phyloP scores from a whole-genome alignment of 1,140 invertebrate genomes.

The Orius insidiosus region DNA sequence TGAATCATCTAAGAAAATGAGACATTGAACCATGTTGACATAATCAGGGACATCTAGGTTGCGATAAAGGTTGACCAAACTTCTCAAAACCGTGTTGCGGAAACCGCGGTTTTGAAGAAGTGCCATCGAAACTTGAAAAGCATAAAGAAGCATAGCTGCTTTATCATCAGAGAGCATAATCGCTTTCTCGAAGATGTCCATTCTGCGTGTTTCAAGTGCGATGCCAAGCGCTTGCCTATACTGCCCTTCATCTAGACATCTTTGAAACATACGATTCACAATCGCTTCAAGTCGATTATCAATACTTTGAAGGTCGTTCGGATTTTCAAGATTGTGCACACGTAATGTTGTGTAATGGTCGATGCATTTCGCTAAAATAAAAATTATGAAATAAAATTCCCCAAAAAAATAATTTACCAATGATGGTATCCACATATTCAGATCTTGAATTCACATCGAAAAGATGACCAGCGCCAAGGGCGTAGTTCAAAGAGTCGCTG shows the following conservation, averaged over 20 bases:
- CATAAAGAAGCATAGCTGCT: constrained; percentile 78
- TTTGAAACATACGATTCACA: constrained; percentile 91
- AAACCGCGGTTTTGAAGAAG: constrained; percentile 86
- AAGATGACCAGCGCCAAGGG: constrained; percentile 76
- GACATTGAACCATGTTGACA: constrained; percentile 90
- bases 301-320: constrained; percentile 47
- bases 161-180: constrained; percentile 86
- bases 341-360: constrained; percentile 85
- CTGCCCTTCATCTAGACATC: constrained; percentile 85
- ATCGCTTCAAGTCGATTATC: constrained; percentile 83
- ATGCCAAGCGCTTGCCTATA: constrained; percentile 87
- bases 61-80: constrained; percentile 77
- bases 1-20: constrained; percentile 91
- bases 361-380: constrained; percentile 68
- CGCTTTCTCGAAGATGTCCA: constrained; percentile 87
- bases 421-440: constrained; percentile 93
- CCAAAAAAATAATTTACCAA: constrained; percentile 34
- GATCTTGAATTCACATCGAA: constrained; percentile 86
- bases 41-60: constrained; percentile 78
- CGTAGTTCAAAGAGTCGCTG: constrained; percentile 87
- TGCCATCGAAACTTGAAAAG: constrained; percentile 90
- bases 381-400: background rate
- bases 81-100: constrained; percentile 70
- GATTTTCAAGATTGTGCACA: constrained; percentile 36
- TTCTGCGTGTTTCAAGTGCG: constrained; percentile 82